These are phyloP conservation scores for Brachypodius melanocephalos DNA, from an alignment of 2,113 vertebrate species.

Conservation along the genomic window DNA sequence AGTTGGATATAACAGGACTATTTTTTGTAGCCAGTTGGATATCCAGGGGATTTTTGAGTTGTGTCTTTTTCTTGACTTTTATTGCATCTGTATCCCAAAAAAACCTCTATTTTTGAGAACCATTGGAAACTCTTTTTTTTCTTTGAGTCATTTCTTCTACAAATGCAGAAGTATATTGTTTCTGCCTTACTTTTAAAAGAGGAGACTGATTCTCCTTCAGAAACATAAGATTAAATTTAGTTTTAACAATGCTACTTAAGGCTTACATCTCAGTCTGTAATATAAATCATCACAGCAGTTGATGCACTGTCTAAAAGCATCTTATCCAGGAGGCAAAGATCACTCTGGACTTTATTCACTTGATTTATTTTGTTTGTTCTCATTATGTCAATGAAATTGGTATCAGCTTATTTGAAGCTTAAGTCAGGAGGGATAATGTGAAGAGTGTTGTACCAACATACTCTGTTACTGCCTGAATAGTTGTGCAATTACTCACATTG, in stretches of 20 bases:
- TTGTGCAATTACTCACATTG: not conserved
- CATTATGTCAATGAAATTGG: slow-evolving; percentile 54
- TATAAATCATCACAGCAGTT: slow-evolving; percentile 15
- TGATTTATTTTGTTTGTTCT: slow-evolving; percentile 44
- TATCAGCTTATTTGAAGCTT: slow-evolving; percentile 26
- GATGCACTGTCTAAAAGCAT: slow-evolving; percentile 26
- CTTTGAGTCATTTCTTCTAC: not conserved
- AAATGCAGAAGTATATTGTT: not conserved
- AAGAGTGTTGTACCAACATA: not conserved
- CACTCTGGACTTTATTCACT: slow-evolving; percentile 16
- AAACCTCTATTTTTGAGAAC: not conserved
- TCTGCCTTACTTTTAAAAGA: not conserved
- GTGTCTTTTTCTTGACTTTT: not conserved
- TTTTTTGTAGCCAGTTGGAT: not conserved
- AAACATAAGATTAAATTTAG: not conserved
- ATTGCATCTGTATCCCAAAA: not conserved
- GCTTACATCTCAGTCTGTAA: not conserved
- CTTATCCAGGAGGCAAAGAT: slow-evolving; percentile 15
- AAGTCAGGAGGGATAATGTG: not conserved
- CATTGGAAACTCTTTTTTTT: not conserved
- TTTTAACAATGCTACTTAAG: not conserved
- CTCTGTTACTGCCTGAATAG: not conserved
- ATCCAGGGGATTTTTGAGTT: not conserved
- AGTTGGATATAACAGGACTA: not conserved
- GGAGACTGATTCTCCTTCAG: not conserved